Evolutionary conservation across 2,888 invertebrate species (phyloP).

Genomic region (Plebejus argus): DNA sequence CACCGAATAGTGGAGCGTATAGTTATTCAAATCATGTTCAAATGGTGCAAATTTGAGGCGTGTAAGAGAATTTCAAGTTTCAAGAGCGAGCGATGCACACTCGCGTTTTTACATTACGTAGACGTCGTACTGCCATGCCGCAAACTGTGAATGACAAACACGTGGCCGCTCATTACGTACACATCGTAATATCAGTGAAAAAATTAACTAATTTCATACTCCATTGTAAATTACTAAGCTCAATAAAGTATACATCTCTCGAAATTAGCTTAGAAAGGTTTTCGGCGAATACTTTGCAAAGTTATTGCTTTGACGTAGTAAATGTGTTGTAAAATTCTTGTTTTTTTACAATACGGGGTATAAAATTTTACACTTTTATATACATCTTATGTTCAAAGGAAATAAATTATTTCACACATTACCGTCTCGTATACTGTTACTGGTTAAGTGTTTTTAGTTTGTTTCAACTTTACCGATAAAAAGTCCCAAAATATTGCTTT

Average conservation of each 20-base stretch:
- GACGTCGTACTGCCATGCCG: conserved; percentile 51
- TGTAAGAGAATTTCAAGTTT: conserved; percentile 35
- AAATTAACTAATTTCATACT: background rate
- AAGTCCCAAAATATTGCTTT: background rate
- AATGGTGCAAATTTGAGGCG: conserved; percentile 24
- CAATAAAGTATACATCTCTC: background rate
- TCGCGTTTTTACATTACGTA: conserved; percentile 48
- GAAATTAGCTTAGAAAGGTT: background rate
- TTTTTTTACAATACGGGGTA: background rate
- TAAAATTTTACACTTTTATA: conserved; percentile 20
- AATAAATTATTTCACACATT: conserved; percentile 18
- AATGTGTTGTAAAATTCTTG: background rate
- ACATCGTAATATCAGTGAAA: background rate
- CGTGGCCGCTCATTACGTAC: conserved; percentile 49
- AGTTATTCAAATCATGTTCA: conserved; percentile 19
- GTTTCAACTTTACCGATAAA: conserved; percentile 13
- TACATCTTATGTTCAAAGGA: conserved; percentile 13
- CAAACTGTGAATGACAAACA: conserved; percentile 69
- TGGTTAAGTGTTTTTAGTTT: conserved; percentile 3
- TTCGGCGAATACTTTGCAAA: background rate
- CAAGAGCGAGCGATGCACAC: conserved; percentile 35
- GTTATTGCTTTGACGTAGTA: background rate
- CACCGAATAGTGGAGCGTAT: background rate
- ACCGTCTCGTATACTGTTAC: conserved; percentile 11
- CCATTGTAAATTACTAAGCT: background rate